A percentile compares a stretch with the other conserved stretches of the same genome.
phyloP scores from a whole-genome alignment of 2,113 vertebrate species.

The Antechinus stuartii region DNA sequence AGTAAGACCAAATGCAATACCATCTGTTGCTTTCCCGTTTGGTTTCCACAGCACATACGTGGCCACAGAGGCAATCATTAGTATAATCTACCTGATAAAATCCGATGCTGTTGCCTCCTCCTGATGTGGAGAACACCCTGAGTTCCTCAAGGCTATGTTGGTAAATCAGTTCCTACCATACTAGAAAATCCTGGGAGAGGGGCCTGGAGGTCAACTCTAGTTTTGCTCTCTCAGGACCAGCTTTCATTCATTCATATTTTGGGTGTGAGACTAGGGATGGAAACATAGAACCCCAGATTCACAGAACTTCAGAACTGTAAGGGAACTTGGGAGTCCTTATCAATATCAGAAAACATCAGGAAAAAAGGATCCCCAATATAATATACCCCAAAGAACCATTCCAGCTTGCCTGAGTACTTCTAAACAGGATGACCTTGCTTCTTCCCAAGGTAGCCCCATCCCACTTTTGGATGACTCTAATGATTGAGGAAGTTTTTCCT shows the following conservation, averaged over 20 bases:
- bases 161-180: neutral
- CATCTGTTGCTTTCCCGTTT: neutral
- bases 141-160: neutral
- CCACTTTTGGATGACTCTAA: neutral
- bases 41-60: neutral
- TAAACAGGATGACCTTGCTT: neutral
- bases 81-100: neutral
- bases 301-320: neutral
- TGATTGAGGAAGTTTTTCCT: neutral
- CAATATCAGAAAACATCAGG: neutral
- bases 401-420: neutral
- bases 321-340: neutral
- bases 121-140: neutral
- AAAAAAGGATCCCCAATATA: neutral
- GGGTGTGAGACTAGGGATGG: neutral
- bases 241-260: neutral
- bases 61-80: neutral
- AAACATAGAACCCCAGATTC: neutral
- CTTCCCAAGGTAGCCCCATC: neutral
- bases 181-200: neutral
- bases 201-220: neutral
- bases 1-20: neutral
- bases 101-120: neutral
- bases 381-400: neutral
- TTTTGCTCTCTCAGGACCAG: neutral